A percentile compares a stretch with the other conserved stretches of the same genome.
Evolutionary conservation across 2,113 vertebrate species (phyloP).

Genomic region (Heterochromis multidens): DNA sequence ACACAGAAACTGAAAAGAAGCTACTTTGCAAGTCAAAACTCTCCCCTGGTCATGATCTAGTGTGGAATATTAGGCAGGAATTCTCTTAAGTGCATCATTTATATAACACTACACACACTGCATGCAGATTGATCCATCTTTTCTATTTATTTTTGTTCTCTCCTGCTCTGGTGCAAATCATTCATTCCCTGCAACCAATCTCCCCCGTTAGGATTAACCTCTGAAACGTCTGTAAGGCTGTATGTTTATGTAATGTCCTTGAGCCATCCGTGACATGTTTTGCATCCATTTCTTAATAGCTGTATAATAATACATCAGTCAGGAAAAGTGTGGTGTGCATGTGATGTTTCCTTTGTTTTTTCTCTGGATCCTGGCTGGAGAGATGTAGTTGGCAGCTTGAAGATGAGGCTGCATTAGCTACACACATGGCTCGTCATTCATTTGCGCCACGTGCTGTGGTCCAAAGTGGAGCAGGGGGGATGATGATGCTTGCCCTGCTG

Average conservation of each 20-base stretch:
- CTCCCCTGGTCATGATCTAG: neutral
- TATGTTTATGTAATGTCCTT: neutral
- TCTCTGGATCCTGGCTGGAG: neutral
- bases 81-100: neutral
- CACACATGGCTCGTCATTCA: slow-evolving; percentile 17
- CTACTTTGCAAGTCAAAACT: neutral
- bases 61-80: neutral
- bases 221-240: neutral
- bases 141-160: neutral
- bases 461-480: neutral
- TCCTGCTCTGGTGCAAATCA: neutral
- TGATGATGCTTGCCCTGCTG: neutral
- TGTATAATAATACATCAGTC: neutral
- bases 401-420: neutral
- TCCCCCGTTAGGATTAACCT: neutral
- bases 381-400: neutral
- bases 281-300: neutral
- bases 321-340: neutral
- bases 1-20: neutral
- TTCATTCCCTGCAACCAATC: neutral
- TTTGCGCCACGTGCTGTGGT: slow-evolving; percentile 1
- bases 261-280: neutral
- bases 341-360: neutral
- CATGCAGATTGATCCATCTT: neutral
- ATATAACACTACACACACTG: neutral